Evolutionary conservation across 1,140 invertebrate species (phyloP).

Genomic region (Cydia amplana): DNA sequence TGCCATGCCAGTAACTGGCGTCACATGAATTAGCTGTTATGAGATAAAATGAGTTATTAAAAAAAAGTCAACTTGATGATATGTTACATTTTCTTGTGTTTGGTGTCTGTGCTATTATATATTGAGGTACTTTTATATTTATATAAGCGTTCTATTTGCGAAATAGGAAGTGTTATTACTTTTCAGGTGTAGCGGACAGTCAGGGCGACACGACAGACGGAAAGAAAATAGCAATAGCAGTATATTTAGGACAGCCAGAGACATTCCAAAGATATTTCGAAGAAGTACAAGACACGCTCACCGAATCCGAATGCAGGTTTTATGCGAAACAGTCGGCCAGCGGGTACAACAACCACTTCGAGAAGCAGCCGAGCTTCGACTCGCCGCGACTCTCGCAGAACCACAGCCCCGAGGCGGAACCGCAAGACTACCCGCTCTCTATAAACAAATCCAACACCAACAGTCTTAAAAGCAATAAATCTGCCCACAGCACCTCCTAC

Average conservation of each 20-base stretch:
- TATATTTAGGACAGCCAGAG: conserved; percentile 90
- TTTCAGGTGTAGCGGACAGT: conserved; percentile 81
- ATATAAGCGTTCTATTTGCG: neutral
- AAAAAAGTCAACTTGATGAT: no score
- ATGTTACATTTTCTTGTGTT: no score
- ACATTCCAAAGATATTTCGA: conserved; percentile 87
- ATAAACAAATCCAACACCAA: conserved; percentile 78
- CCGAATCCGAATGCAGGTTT: conserved; percentile 79
- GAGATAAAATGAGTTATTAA: no score
- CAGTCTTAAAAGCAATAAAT: conserved; percentile 80
- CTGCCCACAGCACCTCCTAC: conserved; percentile 79
- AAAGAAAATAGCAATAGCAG: conserved; percentile 90
- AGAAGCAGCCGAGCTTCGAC: conserved; percentile 80
- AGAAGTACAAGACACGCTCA: conserved; percentile 81
- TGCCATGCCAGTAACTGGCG: no score
- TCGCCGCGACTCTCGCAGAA: conserved; percentile 74
- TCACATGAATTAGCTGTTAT: no score
- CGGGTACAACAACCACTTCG: conserved; percentile 72
- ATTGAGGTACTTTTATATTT: conserved; percentile 35
- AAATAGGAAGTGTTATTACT: conserved; percentile 36
- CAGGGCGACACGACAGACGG: conserved; percentile 89
- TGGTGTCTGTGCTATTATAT: no score
- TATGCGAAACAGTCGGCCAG: conserved; percentile 75
- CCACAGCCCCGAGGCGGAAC: conserved; percentile 75
- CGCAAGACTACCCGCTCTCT: conserved; percentile 70